phyloP scores from a whole-genome alignment of 2,113 vertebrate species.

The Lophura nycthemera region DNA sequence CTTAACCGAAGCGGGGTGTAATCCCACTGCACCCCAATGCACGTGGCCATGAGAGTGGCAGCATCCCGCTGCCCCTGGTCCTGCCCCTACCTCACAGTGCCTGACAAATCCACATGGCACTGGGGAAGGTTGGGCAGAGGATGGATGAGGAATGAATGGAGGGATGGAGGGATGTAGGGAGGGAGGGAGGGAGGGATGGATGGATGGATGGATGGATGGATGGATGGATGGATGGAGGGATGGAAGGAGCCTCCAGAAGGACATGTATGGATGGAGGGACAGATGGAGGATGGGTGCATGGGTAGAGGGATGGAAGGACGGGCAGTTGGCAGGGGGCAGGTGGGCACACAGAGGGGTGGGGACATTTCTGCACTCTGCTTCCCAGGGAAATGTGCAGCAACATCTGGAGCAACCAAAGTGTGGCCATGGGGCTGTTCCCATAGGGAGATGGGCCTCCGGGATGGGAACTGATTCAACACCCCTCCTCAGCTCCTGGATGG shows the following conservation, averaged over 20 bases:
- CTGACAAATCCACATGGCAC: neutral
- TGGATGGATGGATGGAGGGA: neutral
- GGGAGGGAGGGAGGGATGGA: neutral
- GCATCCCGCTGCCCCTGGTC: neutral
- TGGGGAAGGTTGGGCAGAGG: neutral
- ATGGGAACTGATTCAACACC: neutral
- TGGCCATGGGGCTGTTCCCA: neutral
- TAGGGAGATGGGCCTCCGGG: neutral
- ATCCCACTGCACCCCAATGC: neutral
- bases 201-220: neutral
- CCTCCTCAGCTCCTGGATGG: neutral
- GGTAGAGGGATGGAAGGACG: too few species aligned
- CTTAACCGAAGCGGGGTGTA: neutral
- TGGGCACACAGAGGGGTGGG: neutral
- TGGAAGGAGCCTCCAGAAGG: too few species aligned
- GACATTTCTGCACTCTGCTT: neutral
- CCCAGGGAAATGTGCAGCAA: accelerated
- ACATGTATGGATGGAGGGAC: too few species aligned
- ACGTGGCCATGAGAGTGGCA: neutral
- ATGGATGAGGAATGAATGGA: neutral
- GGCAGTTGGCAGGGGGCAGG: neutral
- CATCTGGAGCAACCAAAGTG: neutral
- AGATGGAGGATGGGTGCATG: neutral
- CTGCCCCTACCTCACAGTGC: neutral
- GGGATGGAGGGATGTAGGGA: neutral